Evolutionary conservation across 2,113 vertebrate species (phyloP).

Genomic region (Sclerurus mexicanus): DNA sequence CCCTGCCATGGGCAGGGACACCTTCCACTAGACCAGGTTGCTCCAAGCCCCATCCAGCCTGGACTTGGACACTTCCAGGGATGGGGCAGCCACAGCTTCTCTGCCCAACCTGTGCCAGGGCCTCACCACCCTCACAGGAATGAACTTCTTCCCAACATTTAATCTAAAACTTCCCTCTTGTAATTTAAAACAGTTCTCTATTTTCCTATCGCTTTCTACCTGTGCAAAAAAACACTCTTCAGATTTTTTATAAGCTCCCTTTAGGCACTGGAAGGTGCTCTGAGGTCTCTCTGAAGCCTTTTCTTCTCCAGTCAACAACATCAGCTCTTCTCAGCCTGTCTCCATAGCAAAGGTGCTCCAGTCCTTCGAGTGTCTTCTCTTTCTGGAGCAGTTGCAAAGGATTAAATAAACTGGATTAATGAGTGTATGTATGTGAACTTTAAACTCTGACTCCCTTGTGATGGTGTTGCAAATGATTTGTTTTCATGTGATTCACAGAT

Average conservation of each 20-base stretch:
- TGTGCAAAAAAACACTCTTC: background rate
- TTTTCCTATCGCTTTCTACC: background rate
- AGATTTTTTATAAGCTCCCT: background rate
- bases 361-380: background rate
- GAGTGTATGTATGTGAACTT: background rate
- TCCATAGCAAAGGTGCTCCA: background rate
- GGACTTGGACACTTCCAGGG: background rate
- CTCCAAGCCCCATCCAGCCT: rapidly evolving
- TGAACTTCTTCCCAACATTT: too few species aligned
- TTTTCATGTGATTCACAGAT: background rate
- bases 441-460: background rate
- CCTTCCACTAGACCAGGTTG: background rate
- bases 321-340: background rate
- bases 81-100: background rate
- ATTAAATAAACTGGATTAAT: background rate
- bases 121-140: rapidly evolving
- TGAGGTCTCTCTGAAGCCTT: background rate
- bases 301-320: background rate
- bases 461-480: background rate
- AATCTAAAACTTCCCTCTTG: background rate
- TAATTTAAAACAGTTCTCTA: background rate
- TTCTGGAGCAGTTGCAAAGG: background rate
- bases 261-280: background rate
- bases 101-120: rapidly evolving
- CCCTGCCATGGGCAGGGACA: background rate